Conservation (phyloP, 2,888 invertebrate genomes). For the Rhopalosiphum nymphaeae region DNA sequence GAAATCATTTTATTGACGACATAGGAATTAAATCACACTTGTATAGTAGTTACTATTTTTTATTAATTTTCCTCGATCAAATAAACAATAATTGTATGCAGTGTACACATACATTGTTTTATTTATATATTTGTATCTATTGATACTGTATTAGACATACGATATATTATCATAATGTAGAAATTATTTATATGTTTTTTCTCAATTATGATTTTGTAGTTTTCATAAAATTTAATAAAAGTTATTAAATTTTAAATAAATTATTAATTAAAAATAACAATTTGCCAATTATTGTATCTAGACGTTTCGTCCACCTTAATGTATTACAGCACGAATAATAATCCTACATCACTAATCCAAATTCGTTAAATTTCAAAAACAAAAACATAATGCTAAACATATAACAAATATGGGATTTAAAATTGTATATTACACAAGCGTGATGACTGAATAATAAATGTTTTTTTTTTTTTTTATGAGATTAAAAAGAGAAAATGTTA, state of each 20-base stretch:
- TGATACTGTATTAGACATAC: not conserved
- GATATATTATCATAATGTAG: not conserved
- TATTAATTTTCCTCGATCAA: not conserved
- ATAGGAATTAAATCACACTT: not conserved
- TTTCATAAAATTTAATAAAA: not conserved
- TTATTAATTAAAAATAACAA: not conserved
- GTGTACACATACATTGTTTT: not conserved
- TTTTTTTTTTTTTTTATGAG: not conserved
- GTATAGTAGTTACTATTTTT: not conserved
- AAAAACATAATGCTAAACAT: not conserved
- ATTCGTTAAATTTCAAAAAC: not conserved
- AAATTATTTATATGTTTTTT: not conserved
- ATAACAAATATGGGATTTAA: not conserved
- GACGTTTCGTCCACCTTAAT: not conserved
- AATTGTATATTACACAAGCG: not conserved
- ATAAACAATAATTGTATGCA: not conserved
- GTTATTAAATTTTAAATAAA: not conserved
- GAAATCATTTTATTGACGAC: not conserved
- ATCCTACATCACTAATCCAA: not conserved
- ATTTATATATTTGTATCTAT: not conserved
- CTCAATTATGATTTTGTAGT: not conserved
- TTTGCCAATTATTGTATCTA: not conserved
- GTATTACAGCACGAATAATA: not conserved
- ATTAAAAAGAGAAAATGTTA: not conserved
- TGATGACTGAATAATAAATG: not conserved